Base-by-base conservation (phyloP, 2,113 vertebrate genomes). In the Xiphophorus couchianus region DNA sequence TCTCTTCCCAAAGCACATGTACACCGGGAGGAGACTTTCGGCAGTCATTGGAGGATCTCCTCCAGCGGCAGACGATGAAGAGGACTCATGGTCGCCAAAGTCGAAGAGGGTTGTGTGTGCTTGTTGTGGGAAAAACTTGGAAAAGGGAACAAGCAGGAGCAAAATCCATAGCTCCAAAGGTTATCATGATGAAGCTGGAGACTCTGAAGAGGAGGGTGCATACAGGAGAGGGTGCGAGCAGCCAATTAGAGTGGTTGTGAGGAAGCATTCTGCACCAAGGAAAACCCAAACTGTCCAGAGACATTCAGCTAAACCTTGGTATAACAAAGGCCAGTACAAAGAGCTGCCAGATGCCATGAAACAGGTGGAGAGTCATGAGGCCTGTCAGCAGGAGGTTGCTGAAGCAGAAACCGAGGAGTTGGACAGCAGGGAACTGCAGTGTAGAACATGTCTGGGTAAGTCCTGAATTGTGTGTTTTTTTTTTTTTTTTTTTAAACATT, bases 101-200 rank as follows among this genome's bases (percentile, higher is more conserved):
- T 76, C 80, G 0, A 92, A 89, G 78, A 87, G 71, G 77, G 80
- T 78, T 2, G 48, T 79, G 37, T 95, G 94, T 13, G 77, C 90
- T 33, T 93, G 90, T 42, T 95, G 94, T 30, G 94, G 94, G 19
- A 92, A 90, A 25, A 88, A 63, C 29, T 31, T 94, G 0, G 73
- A 83, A 0, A 93, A 90, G 66, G 86, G 80, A 2, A 17, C 22
- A 0, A 58, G 39, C 0, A 77, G 88, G 74, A 78, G 60, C 76
- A 91, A 88, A 83, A 61, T 19, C 9, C 79, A 76, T 66, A 65
- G 70, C 63, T 30, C 79, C 31, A 89, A 82, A 66, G 13, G 35
- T 11, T 87, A 87, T 69, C 66, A 54, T 30, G 89, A 89, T 0
- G 88, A 92, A 0, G 81, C 22, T 0, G 90, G 76, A 11, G 93